Percentiles rank a stretch among this genome's conserved stretches.
Evolutionary conservation across 2,888 invertebrate genomes (phyloP).

Genomic region (Ochropleura plecta): DNA sequence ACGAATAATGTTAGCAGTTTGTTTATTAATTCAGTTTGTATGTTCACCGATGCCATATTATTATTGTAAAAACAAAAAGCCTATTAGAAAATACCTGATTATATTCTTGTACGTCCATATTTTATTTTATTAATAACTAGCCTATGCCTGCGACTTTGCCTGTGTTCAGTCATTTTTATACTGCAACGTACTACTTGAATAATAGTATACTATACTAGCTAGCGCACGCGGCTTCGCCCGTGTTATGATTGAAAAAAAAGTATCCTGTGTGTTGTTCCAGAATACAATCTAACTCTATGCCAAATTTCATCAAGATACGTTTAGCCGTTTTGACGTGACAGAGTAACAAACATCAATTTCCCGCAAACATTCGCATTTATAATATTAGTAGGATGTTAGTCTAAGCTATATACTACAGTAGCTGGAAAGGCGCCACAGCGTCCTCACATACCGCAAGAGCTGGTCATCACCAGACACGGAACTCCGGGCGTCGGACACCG

Average conservation of each 20-base stretch:
- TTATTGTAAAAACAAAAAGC: background rate
- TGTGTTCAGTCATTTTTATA: background rate
- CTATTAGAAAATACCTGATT: background rate
- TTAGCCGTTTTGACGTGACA: background rate
- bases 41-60: background rate
- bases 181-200: background rate
- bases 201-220: background rate
- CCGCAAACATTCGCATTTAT: background rate
- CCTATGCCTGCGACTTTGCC: background rate
- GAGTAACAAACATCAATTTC: background rate
- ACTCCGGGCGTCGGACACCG: too few species aligned
- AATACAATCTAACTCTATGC: background rate
- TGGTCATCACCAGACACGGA: too few species aligned
- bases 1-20: background rate
- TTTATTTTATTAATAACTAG: background rate
- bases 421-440: too few species aligned
- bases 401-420: too few species aligned
- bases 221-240: too few species aligned
- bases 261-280: too few species aligned
- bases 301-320: background rate
- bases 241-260: too few species aligned
- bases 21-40: background rate
- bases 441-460: too few species aligned
- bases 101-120: background rate
- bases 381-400: background rate